These are phyloP conservation scores for Natator depressus DNA, from an alignment of 2,113 vertebrate genomes.

Conservation along the genomic window DNA sequence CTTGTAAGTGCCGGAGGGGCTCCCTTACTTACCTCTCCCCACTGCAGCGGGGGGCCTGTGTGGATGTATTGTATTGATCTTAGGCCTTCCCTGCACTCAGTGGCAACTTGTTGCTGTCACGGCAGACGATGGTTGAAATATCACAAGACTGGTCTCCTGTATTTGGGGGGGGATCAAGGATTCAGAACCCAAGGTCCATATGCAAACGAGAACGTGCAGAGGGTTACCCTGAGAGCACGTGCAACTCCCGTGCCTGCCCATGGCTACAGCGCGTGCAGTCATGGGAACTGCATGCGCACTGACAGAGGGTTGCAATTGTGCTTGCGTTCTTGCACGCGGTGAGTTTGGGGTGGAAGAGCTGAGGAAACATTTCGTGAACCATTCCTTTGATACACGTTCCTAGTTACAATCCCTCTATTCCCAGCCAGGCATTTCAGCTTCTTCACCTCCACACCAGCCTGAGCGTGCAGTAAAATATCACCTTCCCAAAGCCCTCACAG, in stretches of 20 bases:
- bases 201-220: neutral
- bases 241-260: neutral
- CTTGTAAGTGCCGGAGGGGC: neutral
- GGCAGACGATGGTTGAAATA: neutral
- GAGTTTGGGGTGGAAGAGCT: neutral
- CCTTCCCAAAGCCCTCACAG: fast-evolving
- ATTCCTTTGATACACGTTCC: neutral
- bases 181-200: neutral
- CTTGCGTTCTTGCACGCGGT: neutral
- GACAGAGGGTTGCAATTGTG: neutral
- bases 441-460: neutral
- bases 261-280: neutral
- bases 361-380: neutral
- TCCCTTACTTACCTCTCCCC: neutral
- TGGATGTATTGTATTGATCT: neutral
- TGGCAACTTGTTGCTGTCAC: neutral
- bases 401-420: neutral
- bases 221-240: neutral
- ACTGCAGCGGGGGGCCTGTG: neutral
- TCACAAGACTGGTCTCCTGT: neutral
- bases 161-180: neutral
- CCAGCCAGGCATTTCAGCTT: neutral
- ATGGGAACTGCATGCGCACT: neutral
- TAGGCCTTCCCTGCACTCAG: neutral
- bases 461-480: neutral